Evolutionary conservation across 2,888 invertebrate genomes (phyloP).

Genomic region (Lasioglossum vierecki): DNA sequence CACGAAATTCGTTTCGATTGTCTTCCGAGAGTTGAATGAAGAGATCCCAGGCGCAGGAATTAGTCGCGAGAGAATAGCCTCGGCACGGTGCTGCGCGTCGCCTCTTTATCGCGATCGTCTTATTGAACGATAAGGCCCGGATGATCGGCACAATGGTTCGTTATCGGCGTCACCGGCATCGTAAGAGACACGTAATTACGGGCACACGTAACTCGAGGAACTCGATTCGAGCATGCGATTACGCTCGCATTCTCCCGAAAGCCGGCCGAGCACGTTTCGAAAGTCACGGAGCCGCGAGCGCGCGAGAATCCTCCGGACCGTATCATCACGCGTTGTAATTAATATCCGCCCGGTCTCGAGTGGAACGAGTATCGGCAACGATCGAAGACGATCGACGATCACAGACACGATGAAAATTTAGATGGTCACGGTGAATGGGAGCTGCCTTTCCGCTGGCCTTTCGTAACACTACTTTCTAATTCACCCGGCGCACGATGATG

Average conservation of each 20-base stretch:
- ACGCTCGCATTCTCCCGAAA: conserved; percentile 42
- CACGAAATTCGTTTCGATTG: conserved; percentile 1
- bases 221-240: conserved; percentile 52
- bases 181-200: conserved; percentile 35
- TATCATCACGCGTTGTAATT: conserved; percentile 17
- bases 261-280: conserved; percentile 42
- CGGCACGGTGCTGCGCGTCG: not conserved
- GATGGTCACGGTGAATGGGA: conserved; percentile 42
- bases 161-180: conserved; percentile 31
- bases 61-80: not conserved
- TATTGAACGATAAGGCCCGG: conserved; percentile 32
- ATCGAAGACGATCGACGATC: conserved; percentile 18
- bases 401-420: conserved; percentile 16
- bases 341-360: conserved; percentile 17
- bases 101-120: conserved; percentile 34
- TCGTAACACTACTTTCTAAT: conserved; percentile 56
- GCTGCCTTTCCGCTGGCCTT: conserved; percentile 25
- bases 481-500: conserved; percentile 1
- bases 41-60: conserved; percentile 20
- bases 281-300: conserved; percentile 37
- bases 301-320: conserved; percentile 11
- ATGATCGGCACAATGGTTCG: conserved; percentile 39
- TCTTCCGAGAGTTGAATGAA: not conserved
- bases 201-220: conserved; percentile 51
- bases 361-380: not conserved